A percentile compares a stretch with the other conserved stretches of the same genome.
Evolutionary conservation across 2,888 invertebrate species (phyloP).

Genomic region (Parnassius glacialis): DNA sequence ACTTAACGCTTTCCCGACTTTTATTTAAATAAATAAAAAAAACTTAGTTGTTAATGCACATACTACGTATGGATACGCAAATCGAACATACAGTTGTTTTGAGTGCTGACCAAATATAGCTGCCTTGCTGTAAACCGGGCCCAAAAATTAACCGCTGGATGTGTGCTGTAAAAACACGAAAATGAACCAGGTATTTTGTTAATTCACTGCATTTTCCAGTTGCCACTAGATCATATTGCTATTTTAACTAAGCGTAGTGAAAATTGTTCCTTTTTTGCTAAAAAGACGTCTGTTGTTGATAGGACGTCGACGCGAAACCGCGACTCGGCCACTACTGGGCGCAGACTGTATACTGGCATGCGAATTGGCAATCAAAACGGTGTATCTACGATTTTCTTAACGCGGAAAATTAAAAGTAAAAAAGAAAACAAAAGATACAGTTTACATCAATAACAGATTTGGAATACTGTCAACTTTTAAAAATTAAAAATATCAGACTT

Average conservation of each 20-base stretch:
- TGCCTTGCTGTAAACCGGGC: constrained; percentile 31
- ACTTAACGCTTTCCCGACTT: constrained; percentile 34
- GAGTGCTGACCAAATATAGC: constrained; percentile 56
- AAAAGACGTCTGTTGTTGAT: constrained; percentile 41
- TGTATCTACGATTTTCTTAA: constrained; percentile 16
- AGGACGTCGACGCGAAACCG: constrained; percentile 65
- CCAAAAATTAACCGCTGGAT: constrained; percentile 8
- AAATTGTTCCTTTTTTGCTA: constrained; percentile 40
- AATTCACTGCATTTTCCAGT: constrained; percentile 30
- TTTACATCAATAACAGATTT: background rate
- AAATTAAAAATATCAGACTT: background rate
- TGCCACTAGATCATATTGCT: constrained; percentile 59
- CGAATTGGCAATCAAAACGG: constrained; percentile 48
- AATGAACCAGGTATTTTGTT: constrained; percentile 19
- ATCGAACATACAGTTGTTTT: constrained; percentile 43
- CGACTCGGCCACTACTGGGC: constrained; percentile 66
- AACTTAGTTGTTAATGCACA: background rate
- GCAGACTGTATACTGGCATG: constrained; percentile 45
- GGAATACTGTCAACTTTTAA: background rate
- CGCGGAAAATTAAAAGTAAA: constrained; percentile 21
- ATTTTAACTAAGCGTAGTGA: constrained; percentile 43
- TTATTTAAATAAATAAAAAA: constrained; percentile 11
- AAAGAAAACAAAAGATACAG: constrained; percentile 11
- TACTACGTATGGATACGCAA: constrained; percentile 29
- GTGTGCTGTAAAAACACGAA: background rate